Conservation (phyloP, 30 jellyfish, hydroid and myxozoan species). For the Euphysa ruthae region DNA sequence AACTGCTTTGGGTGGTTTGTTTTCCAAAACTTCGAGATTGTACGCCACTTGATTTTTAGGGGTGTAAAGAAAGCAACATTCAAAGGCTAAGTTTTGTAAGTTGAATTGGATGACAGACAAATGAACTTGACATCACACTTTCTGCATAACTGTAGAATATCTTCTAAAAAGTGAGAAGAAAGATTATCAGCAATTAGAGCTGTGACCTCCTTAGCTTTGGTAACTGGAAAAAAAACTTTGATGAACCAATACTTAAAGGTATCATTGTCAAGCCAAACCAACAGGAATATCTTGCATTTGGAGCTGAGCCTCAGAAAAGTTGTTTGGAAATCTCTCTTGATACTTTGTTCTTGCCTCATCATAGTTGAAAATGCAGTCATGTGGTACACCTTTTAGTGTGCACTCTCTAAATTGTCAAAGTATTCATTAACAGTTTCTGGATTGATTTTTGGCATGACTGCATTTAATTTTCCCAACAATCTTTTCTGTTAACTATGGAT, state of each 20-base stretch:
- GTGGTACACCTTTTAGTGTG: too few relatives aligned
- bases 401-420: too few relatives aligned
- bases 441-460: too few relatives aligned
- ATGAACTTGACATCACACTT: neutral
- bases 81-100: neutral
- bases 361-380: constrained; percentile 4
- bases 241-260: neutral
- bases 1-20: neutral
- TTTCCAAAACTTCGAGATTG: neutral
- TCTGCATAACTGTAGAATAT: neutral
- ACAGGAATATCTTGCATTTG: neutral
- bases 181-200: neutral
- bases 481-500: too few relatives aligned
- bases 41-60: neutral
- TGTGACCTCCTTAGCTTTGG: neutral
- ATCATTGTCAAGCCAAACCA: neutral
- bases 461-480: too few relatives aligned
- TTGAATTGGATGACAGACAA: neutral
- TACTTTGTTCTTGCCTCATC: constrained; percentile 5
- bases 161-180: neutral
- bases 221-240: neutral
- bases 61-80: neutral
- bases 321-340: neutral
- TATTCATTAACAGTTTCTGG: too few relatives aligned
- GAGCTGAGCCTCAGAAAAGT: neutral